phyloP scores from a whole-genome alignment of 2,113 vertebrate genomes.

The Corydoras sp. region DNA sequence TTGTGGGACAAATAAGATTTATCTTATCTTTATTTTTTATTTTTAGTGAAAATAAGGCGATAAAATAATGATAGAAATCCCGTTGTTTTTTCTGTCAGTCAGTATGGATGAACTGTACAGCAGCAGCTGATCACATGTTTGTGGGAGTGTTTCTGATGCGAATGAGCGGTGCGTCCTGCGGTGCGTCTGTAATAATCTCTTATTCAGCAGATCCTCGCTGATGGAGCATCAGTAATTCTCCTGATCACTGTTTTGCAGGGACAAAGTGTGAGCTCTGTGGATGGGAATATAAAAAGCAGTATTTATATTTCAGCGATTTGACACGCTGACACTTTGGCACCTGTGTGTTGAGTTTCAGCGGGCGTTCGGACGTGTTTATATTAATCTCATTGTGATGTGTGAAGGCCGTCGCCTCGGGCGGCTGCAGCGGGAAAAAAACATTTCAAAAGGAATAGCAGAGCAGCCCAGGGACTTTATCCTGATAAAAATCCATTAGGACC shows the following conservation, averaged over 20 bases:
- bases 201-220: not conserved
- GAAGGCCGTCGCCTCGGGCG: constrained; percentile 74
- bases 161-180: too few relatives aligned
- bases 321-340: constrained; percentile 67
- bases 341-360: constrained; percentile 72
- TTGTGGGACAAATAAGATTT: too few relatives aligned
- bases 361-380: constrained; percentile 75
- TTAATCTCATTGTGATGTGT: constrained; percentile 77
- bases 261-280: constrained; percentile 58
- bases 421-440: constrained; percentile 71
- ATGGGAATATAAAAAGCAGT: constrained; percentile 68
- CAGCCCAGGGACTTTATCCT: constrained; percentile 71
- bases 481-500: constrained; percentile 74
- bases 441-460: constrained; percentile 78
- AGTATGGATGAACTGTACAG: too few relatives aligned
- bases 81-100: too few relatives aligned
- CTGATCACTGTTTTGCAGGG: constrained; percentile 48
- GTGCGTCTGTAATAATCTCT: too few relatives aligned
- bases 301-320: constrained; percentile 71
- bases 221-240: constrained; percentile 42
- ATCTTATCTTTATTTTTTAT: too few relatives aligned
- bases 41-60: too few relatives aligned
- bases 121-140: too few relatives aligned
- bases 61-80: too few relatives aligned
- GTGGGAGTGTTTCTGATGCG: too few relatives aligned